Base-by-base conservation (phyloP, 1,140 invertebrate species). In the Protaetia brevitarsis region DNA sequence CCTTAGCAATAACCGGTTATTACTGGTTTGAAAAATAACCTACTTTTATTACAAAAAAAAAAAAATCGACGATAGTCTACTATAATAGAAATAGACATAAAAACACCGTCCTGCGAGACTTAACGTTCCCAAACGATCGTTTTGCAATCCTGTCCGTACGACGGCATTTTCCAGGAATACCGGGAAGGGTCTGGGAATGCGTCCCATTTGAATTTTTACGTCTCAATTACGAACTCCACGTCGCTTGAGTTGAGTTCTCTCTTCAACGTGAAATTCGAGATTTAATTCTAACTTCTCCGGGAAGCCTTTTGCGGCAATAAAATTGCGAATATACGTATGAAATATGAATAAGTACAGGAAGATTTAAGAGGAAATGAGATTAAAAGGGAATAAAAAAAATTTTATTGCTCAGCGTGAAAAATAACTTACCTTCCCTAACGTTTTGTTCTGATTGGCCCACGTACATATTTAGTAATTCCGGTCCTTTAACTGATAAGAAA, bases 401-500 rank as follows among this genome's bases (percentile, higher is more conserved):
- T n/a, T n/a, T n/a, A 7, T 29, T 34, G 10, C 19, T n/a, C n/a
- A n/a, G n/a, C n/a, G n/a, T n/a, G n/a, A n/a, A n/a, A 28, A 61
- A 79, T 36, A 80, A 78, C 68, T 77, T 80, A 94, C 92, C 89
- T 82, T 94, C 87, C 68, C 95, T 78, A 1, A 97, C 86, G 82
- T 96, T 96, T 74, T 94, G 87, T 80, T 97, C 95, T 79, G 93
- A 95, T 76, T 96, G 93, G 8, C 95, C 95, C 19, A 97, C 90
- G 78, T 96, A 97, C 92, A 95, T 96, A 76, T 96, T 96, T 1
- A 97, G 83, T 31, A 97, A 78, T 78, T 97, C 95, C 2, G 95
- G 94, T 0, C 95, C 95, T 82, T 96, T 97, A 0, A 97, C 89
- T 71, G 93, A 94, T 36, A 96, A 81, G 79, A 97, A 97, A 76